A percentile compares a stretch with the other conserved stretches of the same genome.
phyloP scores from a whole-genome alignment of 2,888 invertebrate genomes.

The Caenorhabditis virilis region DNA sequence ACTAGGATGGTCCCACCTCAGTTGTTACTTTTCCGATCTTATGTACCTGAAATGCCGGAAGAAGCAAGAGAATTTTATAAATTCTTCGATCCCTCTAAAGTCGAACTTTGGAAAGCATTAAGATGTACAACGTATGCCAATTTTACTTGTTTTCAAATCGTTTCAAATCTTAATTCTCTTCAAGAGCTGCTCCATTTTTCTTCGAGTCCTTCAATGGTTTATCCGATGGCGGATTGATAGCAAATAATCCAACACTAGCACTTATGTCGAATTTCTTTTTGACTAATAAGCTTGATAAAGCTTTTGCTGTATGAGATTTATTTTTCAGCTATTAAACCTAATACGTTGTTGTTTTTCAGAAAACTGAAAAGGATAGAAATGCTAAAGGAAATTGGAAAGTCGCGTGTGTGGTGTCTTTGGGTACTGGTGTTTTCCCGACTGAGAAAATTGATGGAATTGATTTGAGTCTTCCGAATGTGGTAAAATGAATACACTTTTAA shows the following conservation, averaged over 20 bases:
- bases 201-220: conserved; percentile 49
- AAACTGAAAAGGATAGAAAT: conserved; percentile 16
- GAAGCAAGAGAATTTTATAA: conserved; percentile 35
- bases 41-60: conserved; percentile 40
- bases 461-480: conserved; percentile 23
- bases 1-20: conserved; percentile 42
- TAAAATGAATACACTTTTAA: background rate
- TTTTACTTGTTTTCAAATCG: background rate
- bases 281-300: conserved; percentile 38
- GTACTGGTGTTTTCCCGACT: conserved; percentile 39
- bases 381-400: conserved; percentile 34
- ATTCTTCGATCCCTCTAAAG: conserved; percentile 41
- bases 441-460: conserved; percentile 50
- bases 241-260: conserved; percentile 48
- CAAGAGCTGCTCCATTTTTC: conserved; percentile 47
- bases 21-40: conserved; percentile 47
- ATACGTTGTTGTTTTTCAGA: conserved; percentile 1
- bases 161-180: background rate
- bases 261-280: conserved; percentile 40
- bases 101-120: conserved; percentile 47
- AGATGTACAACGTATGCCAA: conserved; percentile 41
- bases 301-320: conserved; percentile 13
- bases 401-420: conserved; percentile 43
- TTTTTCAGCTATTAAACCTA: background rate
- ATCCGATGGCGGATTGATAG: conserved; percentile 48